Evolutionary conservation across 1,140 invertebrate species (phyloP).

Genomic region (Neocloeon triangulifer): DNA sequence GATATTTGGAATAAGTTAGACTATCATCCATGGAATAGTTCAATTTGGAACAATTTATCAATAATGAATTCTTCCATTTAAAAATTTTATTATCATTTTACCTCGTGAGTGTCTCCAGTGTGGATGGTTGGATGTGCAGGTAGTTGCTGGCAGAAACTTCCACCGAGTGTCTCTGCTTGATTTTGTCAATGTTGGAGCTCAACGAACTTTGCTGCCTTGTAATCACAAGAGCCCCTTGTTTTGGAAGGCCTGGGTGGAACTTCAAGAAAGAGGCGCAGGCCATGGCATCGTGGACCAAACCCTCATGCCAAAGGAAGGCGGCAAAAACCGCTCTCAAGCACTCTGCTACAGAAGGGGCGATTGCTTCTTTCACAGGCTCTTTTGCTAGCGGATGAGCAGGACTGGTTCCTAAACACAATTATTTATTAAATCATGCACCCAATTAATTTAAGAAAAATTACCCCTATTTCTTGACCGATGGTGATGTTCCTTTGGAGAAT

Average conservation of each 20-base stretch:
- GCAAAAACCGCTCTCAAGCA: constrained; percentile 83
- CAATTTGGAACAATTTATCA: no score
- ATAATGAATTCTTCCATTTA: no score
- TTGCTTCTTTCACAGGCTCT: constrained; percentile 47
- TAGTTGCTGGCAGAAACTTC: constrained; percentile 54
- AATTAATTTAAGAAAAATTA: not conserved
- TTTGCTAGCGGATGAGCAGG: constrained; percentile 9
- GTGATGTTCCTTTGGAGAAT: constrained; percentile 17
- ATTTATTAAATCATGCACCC: no score
- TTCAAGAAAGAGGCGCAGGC: constrained; percentile 89
- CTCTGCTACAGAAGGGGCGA: constrained; percentile 83
- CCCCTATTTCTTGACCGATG: no score
- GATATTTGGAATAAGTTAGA: no score
- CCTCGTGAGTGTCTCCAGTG: constrained; percentile 48
- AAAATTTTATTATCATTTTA: no score
- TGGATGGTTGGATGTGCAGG: constrained; percentile 52
- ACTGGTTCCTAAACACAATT: not conserved
- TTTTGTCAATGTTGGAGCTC: no score
- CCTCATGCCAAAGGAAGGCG: constrained; percentile 92
- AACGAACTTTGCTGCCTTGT: constrained; percentile 25
- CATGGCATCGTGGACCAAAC: constrained; percentile 92
- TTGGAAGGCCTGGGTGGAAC: constrained; percentile 74
- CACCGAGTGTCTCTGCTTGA: constrained; percentile 60
- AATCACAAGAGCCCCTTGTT: constrained; percentile 50
- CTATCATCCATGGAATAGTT: no score